Evolutionary conservation across 2,113 vertebrate species (phyloP).

Genomic region (Lathamus discolor): DNA sequence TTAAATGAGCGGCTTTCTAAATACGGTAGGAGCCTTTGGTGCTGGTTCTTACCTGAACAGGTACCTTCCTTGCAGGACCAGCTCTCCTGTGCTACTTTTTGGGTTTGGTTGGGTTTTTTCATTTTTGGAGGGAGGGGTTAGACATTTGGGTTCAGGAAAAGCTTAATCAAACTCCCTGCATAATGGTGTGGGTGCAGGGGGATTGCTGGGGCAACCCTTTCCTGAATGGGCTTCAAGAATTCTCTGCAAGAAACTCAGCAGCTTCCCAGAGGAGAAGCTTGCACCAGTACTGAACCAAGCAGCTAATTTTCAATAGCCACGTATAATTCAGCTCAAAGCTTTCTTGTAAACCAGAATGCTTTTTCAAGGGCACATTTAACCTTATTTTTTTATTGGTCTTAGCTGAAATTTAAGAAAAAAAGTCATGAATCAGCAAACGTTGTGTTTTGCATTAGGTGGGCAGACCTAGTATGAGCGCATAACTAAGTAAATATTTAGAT

Average conservation of each 20-base stretch:
- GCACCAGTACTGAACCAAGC: not conserved
- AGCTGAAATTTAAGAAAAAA: not conserved
- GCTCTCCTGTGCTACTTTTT: not conserved
- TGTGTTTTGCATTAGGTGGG: conserved; percentile 19
- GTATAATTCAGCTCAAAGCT: not conserved
- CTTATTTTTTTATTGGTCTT: not conserved
- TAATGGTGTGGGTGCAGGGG: rapidly evolving
- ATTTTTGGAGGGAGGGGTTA: not conserved
- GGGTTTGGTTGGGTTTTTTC: not conserved
- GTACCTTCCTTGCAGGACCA: not conserved
- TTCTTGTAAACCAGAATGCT: not conserved
- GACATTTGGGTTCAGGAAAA: not conserved
- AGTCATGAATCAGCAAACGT: conserved; percentile 34
- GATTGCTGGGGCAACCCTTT: not conserved
- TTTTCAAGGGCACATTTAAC: not conserved
- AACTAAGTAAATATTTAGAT: conserved; percentile 44
- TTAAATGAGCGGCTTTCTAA: conserved; percentile 23
- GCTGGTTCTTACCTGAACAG: not conserved
- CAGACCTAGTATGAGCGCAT: not conserved
- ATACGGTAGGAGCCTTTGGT: not conserved
- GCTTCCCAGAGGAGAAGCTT: not conserved
- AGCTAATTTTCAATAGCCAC: not conserved
- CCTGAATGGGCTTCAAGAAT: not conserved
- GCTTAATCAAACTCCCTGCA: not conserved
- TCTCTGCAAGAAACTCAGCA: not conserved